Evolutionary conservation across 1,140 invertebrate genomes (phyloP), one percentile per base, ranked within the genome.

Genomic region (Meloidogyne hapla): DNA sequence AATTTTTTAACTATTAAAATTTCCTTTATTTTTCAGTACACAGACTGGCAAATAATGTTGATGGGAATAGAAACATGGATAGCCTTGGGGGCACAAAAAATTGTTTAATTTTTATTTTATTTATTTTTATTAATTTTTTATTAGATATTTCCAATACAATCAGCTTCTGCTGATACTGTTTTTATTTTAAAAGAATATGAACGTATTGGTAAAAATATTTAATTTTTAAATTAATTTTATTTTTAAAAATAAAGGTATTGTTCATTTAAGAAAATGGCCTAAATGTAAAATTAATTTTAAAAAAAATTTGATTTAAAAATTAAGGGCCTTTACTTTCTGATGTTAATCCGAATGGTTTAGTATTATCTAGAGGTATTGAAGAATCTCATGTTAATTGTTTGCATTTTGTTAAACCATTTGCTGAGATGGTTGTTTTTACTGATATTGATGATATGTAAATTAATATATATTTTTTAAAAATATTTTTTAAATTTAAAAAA

Each of bases 11-110:
- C n/a, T n/a, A 81, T 63, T 71, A 81, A 62, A 33, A 33, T 33
- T 33, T 77, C 76, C 13, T 71, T 79, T 45, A 78, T 81, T 83
- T 84, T 83, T 48, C 80, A 83, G 61, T 86, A 86, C 67, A 87
- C 85, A 0, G 85, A 86, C 40, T 87, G 85, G 85, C 83, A 87
- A 56, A 86, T 86, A 25, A 69, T 86, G 77, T 21, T 86, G 5
- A 83, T 83, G 21, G 85, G 85, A 21, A 85, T 84, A 38, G 83
- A 84, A 72, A 80, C 77, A 18, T 87, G 85, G 85, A 56, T 86
- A 13, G 84, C 85, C 1, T 75, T 87, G n/a, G 85, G 85, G 26
- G 85, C 85, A 4, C 83, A 86, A 10, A 86, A 86, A 71, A 77
- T 86, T 45, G 75, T 73, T 26, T 33, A 73, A 8, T 63, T 26